Conservation (phyloP, 2,113 vertebrate species). For the Odontophorus gujanensis region DNA sequence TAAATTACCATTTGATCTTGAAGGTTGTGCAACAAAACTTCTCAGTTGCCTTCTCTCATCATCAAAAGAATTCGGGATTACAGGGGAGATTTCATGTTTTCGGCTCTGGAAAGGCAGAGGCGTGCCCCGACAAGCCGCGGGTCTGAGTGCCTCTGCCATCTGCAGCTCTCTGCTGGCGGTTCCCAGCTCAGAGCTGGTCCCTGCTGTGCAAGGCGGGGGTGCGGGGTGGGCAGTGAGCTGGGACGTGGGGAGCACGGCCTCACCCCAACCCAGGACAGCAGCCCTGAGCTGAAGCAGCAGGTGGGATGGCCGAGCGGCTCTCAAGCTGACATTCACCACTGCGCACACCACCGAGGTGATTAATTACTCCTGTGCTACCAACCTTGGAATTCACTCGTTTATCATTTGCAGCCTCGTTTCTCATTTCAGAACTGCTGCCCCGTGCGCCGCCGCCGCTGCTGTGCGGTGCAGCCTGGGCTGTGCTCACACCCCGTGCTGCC, state of each 20-base stretch:
- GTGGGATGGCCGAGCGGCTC: rapidly evolving
- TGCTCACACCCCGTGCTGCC: neutral
- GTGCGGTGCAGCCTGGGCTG: neutral
- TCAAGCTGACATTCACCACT: neutral
- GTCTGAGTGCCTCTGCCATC: neutral
- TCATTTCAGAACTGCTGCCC: neutral
- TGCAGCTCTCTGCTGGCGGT: rapidly evolving
- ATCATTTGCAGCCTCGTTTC: neutral
- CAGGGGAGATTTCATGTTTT: neutral
- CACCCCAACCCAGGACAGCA: too few relatives aligned
- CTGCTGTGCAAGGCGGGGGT: rapidly evolving
- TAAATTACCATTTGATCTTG: conserved; percentile 4
- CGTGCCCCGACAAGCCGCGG: neutral
- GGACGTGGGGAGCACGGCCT: neutral
- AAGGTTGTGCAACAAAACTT: conserved; percentile 33
- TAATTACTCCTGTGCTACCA: neutral
- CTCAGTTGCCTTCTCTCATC: conserved; percentile 17
- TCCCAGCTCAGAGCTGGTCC: neutral
- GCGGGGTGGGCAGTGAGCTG: neutral
- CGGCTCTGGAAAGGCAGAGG: neutral
- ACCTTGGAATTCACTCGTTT: neutral
- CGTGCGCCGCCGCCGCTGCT: rapidly evolving
- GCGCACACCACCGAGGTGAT: neutral
- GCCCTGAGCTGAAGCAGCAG: neutral
- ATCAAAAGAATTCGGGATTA: neutral